Base-by-base conservation (phyloP, 2,113 vertebrate genomes). In the Sceloporus undulatus region DNA sequence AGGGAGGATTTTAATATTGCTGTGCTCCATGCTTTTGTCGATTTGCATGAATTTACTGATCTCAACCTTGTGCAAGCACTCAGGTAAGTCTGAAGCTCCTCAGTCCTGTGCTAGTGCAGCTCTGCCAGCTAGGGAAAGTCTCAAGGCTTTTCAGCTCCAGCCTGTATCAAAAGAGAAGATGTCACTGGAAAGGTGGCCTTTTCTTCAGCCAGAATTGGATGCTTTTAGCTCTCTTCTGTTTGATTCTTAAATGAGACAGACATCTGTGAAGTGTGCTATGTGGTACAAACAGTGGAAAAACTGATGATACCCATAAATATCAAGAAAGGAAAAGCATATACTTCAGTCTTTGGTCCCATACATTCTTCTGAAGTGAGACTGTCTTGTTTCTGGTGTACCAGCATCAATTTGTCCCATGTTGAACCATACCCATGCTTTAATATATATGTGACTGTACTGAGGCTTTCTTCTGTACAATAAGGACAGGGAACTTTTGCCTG, bases 61-160 rank as follows among this genome's bases (percentile, higher is more conserved):
- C 97, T 98, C 87, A 98, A 98, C 90, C 94, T 98, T n/a, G 98
- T 98, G 21, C 98, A 98, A 93, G 98, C 98, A 9, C 98, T 98
- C 90, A 97, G 98, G 98, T 98, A 91, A 97, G 92, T 68, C 59
- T 83, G 73, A 9, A 70, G 38, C 29, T 65, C 59, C 42, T 66
- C 79, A 34, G 18, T 25, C 59, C 71, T 88, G n/a, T 11, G 3
- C 80, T 68, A 5, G 8, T n/a, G 4, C 40, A 38, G 23, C 62
- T 59, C 40, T 59, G 40, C 27, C 25, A 5, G 23, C 34, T 73
- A 8, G 13, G 10, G 9, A 27, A 13, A 48, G 48, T 59, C 34
- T 54, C 25, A 9, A 16, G 66, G 19, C 9, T 2, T 52, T 68
- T 79, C 23, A 18, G 42, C 40, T 70, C 76, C 48, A 73, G 23